Conservation (phyloP, 2,797 vertebrate species). For the Acanthopagrus latus region DNA sequence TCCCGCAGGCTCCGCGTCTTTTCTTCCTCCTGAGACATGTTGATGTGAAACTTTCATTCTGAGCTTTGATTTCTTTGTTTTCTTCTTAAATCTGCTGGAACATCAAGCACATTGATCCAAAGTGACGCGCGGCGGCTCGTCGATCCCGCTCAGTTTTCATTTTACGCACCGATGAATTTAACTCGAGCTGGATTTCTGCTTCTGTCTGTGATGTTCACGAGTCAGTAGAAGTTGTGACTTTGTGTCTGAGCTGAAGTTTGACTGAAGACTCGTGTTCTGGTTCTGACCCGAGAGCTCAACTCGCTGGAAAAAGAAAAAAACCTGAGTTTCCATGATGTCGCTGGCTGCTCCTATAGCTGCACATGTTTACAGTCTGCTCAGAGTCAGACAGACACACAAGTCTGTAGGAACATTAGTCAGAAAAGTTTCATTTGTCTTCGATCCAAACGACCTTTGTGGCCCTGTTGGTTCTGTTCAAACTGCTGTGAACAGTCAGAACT, state of each 20-base stretch:
- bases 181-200: too few relatives aligned
- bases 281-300: not conserved
- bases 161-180: not conserved
- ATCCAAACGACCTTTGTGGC: too few relatives aligned
- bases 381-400: not conserved
- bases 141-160: not conserved
- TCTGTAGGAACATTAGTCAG: too few relatives aligned
- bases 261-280: not conserved
- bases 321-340: slow-evolving; percentile 51
- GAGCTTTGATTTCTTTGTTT: not conserved
- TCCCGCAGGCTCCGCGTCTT: not conserved
- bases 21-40: not conserved
- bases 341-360: slow-evolving; percentile 43
- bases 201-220: not conserved
- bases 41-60: not conserved
- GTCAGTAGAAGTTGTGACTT: not conserved
- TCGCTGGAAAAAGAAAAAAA: slow-evolving; percentile 2
- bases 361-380: slow-evolving; percentile 47
- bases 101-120: not conserved
- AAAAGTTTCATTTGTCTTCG: too few relatives aligned
- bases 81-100: not conserved
- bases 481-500: too few relatives aligned
- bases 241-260: not conserved
- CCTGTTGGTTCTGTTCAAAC: too few relatives aligned
- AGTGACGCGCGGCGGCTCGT: not conserved